Evolutionary conservation across 2,888 invertebrate genomes (phyloP), one percentile per base, ranked within the genome.

Genomic region (Agonopterix arenella): DNA sequence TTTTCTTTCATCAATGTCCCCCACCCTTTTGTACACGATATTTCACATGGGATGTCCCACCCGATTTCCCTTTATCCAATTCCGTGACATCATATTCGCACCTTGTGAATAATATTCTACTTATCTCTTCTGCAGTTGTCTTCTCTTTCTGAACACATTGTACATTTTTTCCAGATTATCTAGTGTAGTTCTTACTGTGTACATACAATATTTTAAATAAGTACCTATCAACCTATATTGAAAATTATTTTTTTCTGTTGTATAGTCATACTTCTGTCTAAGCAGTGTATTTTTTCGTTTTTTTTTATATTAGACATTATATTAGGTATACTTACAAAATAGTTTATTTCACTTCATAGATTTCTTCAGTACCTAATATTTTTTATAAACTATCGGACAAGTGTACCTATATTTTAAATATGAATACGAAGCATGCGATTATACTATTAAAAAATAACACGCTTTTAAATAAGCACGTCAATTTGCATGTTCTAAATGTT

Each of bases 91-190:
- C 81, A 83, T 71, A 70, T 82, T 74, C 73, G 88, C 88, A 88
- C 88, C 75, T 79, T 86, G 88, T 89, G 85, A 89, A 88, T 89
- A 88, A 88, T 82, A 74, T 66, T 73, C 80, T 82, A 28, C 28
- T 28, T 28, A 63, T 84, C 77, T 80, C 66, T 79, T 74, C 74
- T 72, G 72, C 76, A 75, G 69, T 72, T 66, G 61, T 63, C 60
- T 65, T 60, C 65, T 72, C 70, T 73, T 74, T 69, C 73, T 60
- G 53, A 28, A 61, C 40, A 40, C 57, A 67, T 65, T 63, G 61
- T 64, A 62, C 57, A 57, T 62, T 61, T 60, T 59, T 49, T 56
- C 47, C 52, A 48, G 46, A 49, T 48, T 55, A 45, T 51, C 49
- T 42, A 44, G 48, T 46, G 47, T 53, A 40, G 40, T 40, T 40